A percentile compares a stretch with the other conserved stretches of the same genome.
phyloP scores from a whole-genome alignment of 2,113 vertebrate genomes.

The Oxyruncus cristatus region DNA sequence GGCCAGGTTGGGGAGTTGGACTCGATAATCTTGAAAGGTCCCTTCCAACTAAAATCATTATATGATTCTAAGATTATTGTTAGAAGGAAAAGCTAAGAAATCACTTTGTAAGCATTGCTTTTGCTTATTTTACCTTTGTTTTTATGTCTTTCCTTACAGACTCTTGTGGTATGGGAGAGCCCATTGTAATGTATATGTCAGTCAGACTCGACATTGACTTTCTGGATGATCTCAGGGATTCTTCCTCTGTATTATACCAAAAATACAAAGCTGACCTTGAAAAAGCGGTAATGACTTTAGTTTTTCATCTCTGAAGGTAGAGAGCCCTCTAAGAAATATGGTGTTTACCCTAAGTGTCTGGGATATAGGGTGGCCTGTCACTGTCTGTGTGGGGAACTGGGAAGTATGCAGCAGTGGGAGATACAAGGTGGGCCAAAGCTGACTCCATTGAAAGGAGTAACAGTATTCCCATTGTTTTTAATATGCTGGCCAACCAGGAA shows the following conservation, averaged over 20 bases:
- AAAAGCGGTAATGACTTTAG: conserved; percentile 63
- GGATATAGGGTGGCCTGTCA: background rate
- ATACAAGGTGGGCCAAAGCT: background rate
- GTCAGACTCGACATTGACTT: conserved; percentile 67
- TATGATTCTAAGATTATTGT: background rate
- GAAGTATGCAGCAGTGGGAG: background rate
- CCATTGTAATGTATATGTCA: conserved; percentile 49
- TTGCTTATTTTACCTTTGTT: background rate
- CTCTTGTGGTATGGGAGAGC: background rate
- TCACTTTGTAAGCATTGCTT: background rate
- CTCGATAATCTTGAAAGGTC: background rate
- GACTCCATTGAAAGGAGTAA: background rate
- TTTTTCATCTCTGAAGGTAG: background rate
- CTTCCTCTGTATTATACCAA: conserved; percentile 62
- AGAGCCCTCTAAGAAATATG: background rate
- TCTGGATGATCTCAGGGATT: conserved; percentile 38
- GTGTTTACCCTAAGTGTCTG: background rate
- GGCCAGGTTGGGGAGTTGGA: background rate
- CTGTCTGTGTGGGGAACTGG: background rate
- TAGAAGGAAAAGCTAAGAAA: background rate
- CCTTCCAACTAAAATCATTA: background rate
- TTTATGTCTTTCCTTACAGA: background rate
- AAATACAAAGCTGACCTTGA: conserved; percentile 74
- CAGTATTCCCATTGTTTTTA: background rate
- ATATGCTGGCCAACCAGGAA: background rate